phyloP scores from a whole-genome alignment of 2,113 vertebrate genomes.

The Pavo muticus region DNA sequence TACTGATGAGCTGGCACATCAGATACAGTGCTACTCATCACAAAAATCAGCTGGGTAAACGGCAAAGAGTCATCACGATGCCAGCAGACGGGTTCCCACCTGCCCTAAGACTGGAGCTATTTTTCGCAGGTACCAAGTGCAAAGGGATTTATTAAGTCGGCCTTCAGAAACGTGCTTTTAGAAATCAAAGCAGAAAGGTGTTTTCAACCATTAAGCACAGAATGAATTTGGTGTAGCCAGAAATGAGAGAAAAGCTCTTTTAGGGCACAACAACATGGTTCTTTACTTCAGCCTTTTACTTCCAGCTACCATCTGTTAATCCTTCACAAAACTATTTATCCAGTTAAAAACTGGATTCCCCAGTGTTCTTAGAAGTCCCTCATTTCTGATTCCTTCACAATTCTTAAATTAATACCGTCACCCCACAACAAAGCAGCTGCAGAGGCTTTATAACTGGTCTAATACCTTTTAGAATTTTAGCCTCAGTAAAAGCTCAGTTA shows the following conservation, averaged over 20 bases:
- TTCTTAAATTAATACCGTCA: neutral
- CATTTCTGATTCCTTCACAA: neutral
- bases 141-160: too few species aligned
- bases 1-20: slow-evolving; percentile 28
- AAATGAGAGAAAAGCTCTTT: neutral
- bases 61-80: slow-evolving; percentile 14
- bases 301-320: neutral
- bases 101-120: fast-evolving
- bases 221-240: neutral
- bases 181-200: neutral
- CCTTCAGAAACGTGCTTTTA: neutral
- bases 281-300: neutral
- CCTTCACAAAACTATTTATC: neutral
- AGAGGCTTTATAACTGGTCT: neutral
- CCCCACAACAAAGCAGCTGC: too few species aligned
- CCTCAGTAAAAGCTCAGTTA: neutral
- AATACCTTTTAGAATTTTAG: neutral
- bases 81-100: neutral
- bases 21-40: slow-evolving; percentile 47
- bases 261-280: neutral
- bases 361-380: neutral
- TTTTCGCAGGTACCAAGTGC: neutral
- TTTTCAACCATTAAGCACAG: neutral
- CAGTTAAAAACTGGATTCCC: neutral
- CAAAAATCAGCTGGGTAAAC: slow-evolving; percentile 52